Conservation (phyloP, 2,888 invertebrate species). For the Drepana falcataria region DNA sequence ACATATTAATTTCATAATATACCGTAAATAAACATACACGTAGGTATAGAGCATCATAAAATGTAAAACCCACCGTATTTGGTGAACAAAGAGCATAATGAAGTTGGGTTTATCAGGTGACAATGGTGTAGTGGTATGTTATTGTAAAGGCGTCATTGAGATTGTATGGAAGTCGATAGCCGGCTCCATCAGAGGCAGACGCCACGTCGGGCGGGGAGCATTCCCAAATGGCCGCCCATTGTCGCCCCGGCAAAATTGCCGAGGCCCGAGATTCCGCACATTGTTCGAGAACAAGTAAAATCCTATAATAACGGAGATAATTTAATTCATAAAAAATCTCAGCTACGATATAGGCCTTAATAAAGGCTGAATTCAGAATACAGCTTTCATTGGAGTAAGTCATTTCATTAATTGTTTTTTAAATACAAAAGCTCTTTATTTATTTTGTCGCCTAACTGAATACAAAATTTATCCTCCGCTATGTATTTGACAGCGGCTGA, state of each 20-base stretch:
- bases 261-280: constrained; percentile 25
- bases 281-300: constrained; percentile 26
- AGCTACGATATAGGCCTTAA: too few species aligned
- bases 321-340: not conserved
- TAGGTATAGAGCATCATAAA: too few species aligned
- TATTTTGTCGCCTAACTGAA: constrained; percentile 10
- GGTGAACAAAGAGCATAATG: not conserved
- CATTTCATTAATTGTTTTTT: not conserved
- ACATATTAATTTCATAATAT: too few species aligned
- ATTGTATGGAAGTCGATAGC: constrained; percentile 31
- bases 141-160: constrained; percentile 28
- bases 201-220: constrained; percentile 14
- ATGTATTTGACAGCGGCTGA: constrained; percentile 25
- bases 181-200: constrained; percentile 20
- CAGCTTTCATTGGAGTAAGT: too few species aligned
- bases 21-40: too few species aligned
- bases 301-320: too few species aligned
- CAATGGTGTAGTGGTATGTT: constrained; percentile 2
- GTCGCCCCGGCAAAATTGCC: constrained; percentile 32
- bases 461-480: constrained; percentile 17
- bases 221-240: constrained; percentile 34
- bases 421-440: not conserved
- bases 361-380: too few species aligned
- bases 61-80: not conserved
- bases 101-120: not conserved